Base-by-base conservation (phyloP, 2,797 vertebrate species). In the Gambusia yucatana region DNA sequence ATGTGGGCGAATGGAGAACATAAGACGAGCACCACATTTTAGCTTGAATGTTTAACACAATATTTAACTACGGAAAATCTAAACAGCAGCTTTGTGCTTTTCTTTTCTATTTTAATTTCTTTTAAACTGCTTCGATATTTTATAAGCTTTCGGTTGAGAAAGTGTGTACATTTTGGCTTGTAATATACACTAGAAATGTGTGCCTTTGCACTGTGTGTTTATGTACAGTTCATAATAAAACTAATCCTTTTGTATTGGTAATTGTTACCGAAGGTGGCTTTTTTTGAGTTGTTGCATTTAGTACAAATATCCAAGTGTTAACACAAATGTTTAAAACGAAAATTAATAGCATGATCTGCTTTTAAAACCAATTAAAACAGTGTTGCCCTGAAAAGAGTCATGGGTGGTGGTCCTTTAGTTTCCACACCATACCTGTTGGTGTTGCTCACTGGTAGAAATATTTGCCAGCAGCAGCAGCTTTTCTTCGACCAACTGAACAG, bases 221-320 rank as follows among this genome's bases (percentile, higher is more conserved):
- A 94, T 96, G 95, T 96, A 96, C 94, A 96, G 95, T 96, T 96
- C 84, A 84, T 96, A 96, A 95, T 95, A 96, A 96, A 96, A 92
- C 88, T 93, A 93, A 95, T 94, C 89, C 87, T 94, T 94, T 95
- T 95, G 94, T 96, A 94, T 95, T 93, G 91, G 95, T 95, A 90
- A 93, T 92, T 90, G 89, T 86, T 90, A 88, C 87, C 80, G 83
- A 75, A 76, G 1, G 20, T 72, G 69, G 33, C 6, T 55, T 82
- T 76, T 85, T 86, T 82, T 72, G 72, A 83, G 85, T 0, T 2
- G 16, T 59, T 41, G 36, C 7, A 39, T 41, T 67, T 9, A 61
- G 63, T n/a, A 69, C 43, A 43, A 69, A 25, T 43, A 41, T 25
- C 10, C 61, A 33, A 22, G 22, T 25, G 22, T 39, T 39, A 16